phyloP scores from a whole-genome alignment of 1,140 invertebrate species.

The Diabrotica virgifera region DNA sequence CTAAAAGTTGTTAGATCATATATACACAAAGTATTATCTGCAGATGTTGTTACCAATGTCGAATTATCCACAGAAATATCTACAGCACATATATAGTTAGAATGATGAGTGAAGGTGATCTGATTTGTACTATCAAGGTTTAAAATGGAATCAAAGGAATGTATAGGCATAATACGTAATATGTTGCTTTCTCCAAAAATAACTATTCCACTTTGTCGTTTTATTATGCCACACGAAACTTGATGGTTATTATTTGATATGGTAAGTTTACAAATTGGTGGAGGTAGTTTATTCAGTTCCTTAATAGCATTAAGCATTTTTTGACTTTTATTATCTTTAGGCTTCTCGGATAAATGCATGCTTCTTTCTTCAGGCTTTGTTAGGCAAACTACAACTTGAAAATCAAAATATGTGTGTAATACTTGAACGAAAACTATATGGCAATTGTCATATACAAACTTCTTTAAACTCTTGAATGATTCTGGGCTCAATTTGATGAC shows the following conservation, averaged over 20 bases:
- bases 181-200: conserved; percentile 40
- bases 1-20: conserved; percentile 31
- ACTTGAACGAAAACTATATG: conserved; percentile 42
- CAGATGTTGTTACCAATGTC: conserved; percentile 38
- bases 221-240: conserved; percentile 40
- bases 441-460: conserved; percentile 40
- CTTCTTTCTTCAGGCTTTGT: conserved; percentile 16
- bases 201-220: conserved; percentile 33
- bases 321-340: conserved; percentile 11
- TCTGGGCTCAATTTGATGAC: conserved; percentile 32
- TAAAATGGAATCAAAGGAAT: conserved; percentile 28
- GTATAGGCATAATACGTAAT: conserved; percentile 30
- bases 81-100: conserved; percentile 38
- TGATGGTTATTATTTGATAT: conserved; percentile 37
- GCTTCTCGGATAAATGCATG: not conserved
- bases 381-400: conserved; percentile 28
- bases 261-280: conserved; percentile 33
- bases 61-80: conserved; percentile 28
- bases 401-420: conserved; percentile 44
- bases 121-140: conserved; percentile 27
- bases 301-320: conserved; percentile 30
- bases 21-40: conserved; percentile 38
- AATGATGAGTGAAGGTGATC: conserved; percentile 38
- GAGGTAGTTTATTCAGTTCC: conserved; percentile 29
- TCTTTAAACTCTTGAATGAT: conserved; percentile 37